Conservation (phyloP, 1,140 invertebrate species). For the honey bee (Apis mellifera) region Amel_HAv3.1 CM009944.2:3773501-3774000, state of each 20-base stretch:
- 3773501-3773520: not conserved
- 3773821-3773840: conserved; percentile 1
- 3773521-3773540: not conserved
- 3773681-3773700: too few relatives aligned
- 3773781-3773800: conserved; percentile 22
- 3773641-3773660: too few relatives aligned
- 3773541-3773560: too few relatives aligned
- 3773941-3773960: not conserved
- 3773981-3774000: not conserved
- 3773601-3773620: too few relatives aligned
- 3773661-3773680: too few relatives aligned
- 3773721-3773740: too few relatives aligned
- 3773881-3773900: not conserved
- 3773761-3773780: not conserved
- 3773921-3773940: not conserved
- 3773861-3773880: too few relatives aligned
- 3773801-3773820: conserved; percentile 11
- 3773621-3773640: too few relatives aligned
- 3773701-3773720: too few relatives aligned
- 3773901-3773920: too few relatives aligned
- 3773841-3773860: not conserved
- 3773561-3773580: not conserved
- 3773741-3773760: too few relatives aligned
- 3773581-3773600: not conserved
- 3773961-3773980: conserved; percentile 11